These are phyloP conservation scores for Deilephila elpenor DNA, from an alignment of 2,888 invertebrate species.

Conservation along the genomic window DNA sequence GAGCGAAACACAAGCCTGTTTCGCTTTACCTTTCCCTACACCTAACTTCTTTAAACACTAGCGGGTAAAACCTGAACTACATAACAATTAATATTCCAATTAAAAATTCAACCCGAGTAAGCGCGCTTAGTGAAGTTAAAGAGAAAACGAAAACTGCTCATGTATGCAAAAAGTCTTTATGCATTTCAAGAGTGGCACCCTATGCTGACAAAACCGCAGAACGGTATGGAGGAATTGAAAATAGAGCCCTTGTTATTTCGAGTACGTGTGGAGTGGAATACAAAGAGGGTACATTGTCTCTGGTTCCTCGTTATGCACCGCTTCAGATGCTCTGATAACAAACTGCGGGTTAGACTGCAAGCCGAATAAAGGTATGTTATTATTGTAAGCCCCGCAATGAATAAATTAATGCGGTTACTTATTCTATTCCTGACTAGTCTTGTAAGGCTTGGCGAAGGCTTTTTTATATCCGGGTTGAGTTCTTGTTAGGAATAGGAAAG, in stretches of 20 bases:
- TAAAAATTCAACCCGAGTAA: slow-evolving; percentile 54
- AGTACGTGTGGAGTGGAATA: slow-evolving; percentile 79
- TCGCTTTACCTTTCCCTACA: background rate
- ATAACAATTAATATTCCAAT: slow-evolving; percentile 42
- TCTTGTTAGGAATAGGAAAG: no score
- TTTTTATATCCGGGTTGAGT: no score
- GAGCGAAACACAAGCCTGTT: background rate
- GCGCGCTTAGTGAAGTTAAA: slow-evolving; percentile 52
- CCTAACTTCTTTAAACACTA: background rate
- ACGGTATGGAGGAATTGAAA: slow-evolving; percentile 77
- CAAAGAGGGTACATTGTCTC: slow-evolving; percentile 79
- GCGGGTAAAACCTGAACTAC: background rate
- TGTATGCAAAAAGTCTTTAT: slow-evolving; percentile 69
- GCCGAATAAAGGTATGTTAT: slow-evolving; percentile 27
- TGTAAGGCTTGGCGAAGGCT: background rate
- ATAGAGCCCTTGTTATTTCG: slow-evolving; percentile 83
- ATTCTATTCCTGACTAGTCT: background rate
- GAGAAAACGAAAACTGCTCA: slow-evolving; percentile 60
- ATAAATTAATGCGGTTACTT: slow-evolving; percentile 12
- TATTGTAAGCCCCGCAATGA: slow-evolving; percentile 18
- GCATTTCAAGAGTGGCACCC: slow-evolving; percentile 69
- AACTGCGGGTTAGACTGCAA: slow-evolving; percentile 50
- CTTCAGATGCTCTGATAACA: slow-evolving; percentile 80
- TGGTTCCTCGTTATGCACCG: slow-evolving; percentile 74
- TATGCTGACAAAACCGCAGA: slow-evolving; percentile 65